These are phyloP conservation scores for Erpobdella octoculata DNA, from an alignment of 2,888 invertebrate genomes.

Conservation along the genomic window DNA sequence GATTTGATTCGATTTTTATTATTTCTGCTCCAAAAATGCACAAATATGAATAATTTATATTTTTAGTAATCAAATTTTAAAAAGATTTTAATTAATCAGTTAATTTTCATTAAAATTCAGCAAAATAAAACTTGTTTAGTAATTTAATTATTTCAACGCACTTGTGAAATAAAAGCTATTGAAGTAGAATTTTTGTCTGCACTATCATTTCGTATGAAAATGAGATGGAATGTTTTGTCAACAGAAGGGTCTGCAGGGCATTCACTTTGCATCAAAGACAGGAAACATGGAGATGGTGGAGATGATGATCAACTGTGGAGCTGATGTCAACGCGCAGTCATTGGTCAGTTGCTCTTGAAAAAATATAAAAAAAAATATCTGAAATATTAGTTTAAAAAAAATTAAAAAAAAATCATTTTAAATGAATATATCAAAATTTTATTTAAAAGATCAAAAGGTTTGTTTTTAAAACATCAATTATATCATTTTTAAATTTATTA, in stretches of 20 bases:
- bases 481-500: no score
- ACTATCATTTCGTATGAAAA: no score
- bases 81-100: not conserved
- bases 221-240: no score
- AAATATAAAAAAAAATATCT: not conserved
- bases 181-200: not conserved
- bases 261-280: conserved; percentile 34
- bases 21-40: not conserved
- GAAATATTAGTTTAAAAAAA: not conserved
- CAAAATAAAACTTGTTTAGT: not conserved
- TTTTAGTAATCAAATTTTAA: not conserved
- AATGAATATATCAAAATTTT: no score
- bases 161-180: not conserved
- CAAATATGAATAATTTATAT: not conserved
- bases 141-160: not conserved
- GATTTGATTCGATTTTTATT: not conserved
- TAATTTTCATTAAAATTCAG: not conserved
- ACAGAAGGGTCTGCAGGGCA: conserved; percentile 32
- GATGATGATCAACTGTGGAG: conserved; percentile 30
- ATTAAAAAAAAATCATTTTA: not conserved
- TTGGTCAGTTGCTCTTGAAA: not conserved
- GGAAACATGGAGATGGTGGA: conserved; percentile 32
- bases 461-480: no score
- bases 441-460: no score
- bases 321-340: conserved; percentile 21